Percentiles rank a stretch among this genome's conserved stretches.
Conservation (phyloP, 1,140 invertebrate genomes). For the Heterodera schachtii region DNA sequence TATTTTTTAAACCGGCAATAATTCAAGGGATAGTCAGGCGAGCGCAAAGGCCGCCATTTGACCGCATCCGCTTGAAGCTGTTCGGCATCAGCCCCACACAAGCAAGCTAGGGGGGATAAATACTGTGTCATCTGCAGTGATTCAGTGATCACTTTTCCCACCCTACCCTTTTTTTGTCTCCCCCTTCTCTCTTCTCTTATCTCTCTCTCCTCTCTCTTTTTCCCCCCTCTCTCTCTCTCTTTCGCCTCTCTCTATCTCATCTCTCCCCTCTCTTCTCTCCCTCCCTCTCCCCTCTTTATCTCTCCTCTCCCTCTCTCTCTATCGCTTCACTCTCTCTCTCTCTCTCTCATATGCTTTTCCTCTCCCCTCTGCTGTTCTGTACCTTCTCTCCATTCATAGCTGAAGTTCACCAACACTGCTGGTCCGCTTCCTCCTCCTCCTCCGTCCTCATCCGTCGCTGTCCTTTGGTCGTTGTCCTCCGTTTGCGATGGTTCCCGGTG, state of each 20-base stretch:
- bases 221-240: not conserved
- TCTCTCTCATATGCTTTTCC: not conserved
- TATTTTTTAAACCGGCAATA: constrained; percentile 32
- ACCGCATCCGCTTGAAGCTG: constrained; percentile 26
- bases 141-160: too few relatives aligned
- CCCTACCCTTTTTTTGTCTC: too few relatives aligned
- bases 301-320: too few relatives aligned
- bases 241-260: too few relatives aligned
- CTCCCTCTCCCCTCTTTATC: too few relatives aligned
- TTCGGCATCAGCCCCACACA: constrained; percentile 25
- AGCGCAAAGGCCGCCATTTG: constrained; percentile 32
- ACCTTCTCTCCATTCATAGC: constrained; percentile 44
- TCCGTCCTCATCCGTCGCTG: not conserved
- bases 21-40: constrained; percentile 41
- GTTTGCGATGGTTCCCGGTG: constrained; percentile 33
- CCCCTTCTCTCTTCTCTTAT: too few relatives aligned
- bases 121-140: too few relatives aligned
- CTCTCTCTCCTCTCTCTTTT: not conserved
- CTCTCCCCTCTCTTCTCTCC: too few relatives aligned
- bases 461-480: constrained; percentile 9
- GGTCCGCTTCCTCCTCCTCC: not conserved
- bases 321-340: too few relatives aligned
- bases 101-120: constrained; percentile 24
- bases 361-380: too few relatives aligned
- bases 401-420: constrained; percentile 20